Base-by-base conservation (phyloP, 2,113 vertebrate species). In the Sinocyclocheilus anophthalmus region DNA sequence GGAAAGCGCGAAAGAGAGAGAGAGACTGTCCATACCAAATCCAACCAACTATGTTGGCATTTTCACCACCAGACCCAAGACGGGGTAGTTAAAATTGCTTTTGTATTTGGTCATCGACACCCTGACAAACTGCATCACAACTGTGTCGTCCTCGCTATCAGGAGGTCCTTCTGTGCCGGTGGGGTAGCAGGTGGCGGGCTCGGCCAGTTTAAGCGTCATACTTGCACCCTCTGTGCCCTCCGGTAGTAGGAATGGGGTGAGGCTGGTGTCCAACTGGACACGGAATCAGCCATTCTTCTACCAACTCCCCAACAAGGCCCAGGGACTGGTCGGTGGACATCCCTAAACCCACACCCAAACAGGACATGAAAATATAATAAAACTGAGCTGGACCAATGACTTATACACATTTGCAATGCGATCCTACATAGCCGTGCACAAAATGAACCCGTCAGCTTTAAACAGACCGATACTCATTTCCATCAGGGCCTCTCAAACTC, bases 201-300 rank as follows among this genome's bases (percentile, higher is more conserved):
- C 98, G 0, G 97, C 97, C 87, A 99, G 89, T 90, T 99, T 99
- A 39, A 99, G 96, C n/a, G 91, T 99, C 98, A 0, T 99, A 99
- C 89, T 99, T 99, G 45, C 98, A n/a, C n/a, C 98, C 85, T 99
- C 98, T 89, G 99, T 99, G 30, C 98, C 98, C 98, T 99, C 82
- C 98, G 92, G 92, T 99, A 99, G 3, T n/a, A n/a, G n/a, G 98
- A 99, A 93, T 99, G 99, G 84, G 98, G n/a, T 99, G 90, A 97
- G 99, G 92, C 97, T 96, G 0, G 97, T 99, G 86, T 99, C 98
- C 98, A 98, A 99, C 90, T 99, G 98, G n/a, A 99, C 98, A 88
- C 98, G 91, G 90, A 99, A 99, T 98, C 98, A 99, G 3, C 98
- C 98, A 3, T 99, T n/a, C 98, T 92, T 99, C 98, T n/a, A 97